A percentile compares a stretch with the other conserved stretches of the same genome.
phyloP scores from a whole-genome alignment of 2,113 vertebrate species.

The Miniopterus natalensis region DNA sequence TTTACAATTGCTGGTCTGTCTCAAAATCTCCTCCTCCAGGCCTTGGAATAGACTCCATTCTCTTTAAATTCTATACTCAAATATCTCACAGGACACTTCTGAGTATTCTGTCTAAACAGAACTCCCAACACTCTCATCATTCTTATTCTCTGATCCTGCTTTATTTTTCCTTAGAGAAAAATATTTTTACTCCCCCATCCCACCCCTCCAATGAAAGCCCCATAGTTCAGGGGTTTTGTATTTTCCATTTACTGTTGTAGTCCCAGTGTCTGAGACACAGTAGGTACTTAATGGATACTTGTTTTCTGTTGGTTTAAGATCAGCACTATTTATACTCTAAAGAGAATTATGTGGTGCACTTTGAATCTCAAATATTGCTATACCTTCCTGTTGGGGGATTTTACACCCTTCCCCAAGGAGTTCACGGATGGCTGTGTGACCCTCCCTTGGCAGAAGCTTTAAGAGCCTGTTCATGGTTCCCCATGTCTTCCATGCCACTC shows the following conservation, averaged over 20 bases:
- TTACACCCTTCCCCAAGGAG: neutral
- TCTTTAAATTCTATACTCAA: neutral
- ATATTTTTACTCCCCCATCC: neutral
- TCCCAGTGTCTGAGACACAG: neutral
- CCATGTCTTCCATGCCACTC: neutral
- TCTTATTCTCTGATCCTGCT: neutral
- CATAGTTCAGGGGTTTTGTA: neutral
- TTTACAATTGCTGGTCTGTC: neutral
- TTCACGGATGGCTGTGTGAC: neutral
- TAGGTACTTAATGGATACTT: neutral
- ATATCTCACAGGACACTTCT: slow-evolving; percentile 6
- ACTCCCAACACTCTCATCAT: neutral
- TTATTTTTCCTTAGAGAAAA: slow-evolving; percentile 26
- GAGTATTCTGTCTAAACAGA: neutral
- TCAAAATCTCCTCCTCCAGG: neutral
- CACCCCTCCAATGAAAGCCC: neutral
- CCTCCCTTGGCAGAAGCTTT: neutral
- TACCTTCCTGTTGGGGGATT: neutral
- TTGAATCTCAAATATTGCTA: slow-evolving; percentile 21
- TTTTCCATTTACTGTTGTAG: neutral
- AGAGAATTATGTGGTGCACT: neutral
- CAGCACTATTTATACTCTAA: slow-evolving; percentile 33
- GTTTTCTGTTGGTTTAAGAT: slow-evolving; percentile 42
- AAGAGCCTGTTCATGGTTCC: neutral
- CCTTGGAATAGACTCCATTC: neutral